Conservation (phyloP, 2,797 vertebrate species). For the Melanotaenia maccullochi region DNA sequence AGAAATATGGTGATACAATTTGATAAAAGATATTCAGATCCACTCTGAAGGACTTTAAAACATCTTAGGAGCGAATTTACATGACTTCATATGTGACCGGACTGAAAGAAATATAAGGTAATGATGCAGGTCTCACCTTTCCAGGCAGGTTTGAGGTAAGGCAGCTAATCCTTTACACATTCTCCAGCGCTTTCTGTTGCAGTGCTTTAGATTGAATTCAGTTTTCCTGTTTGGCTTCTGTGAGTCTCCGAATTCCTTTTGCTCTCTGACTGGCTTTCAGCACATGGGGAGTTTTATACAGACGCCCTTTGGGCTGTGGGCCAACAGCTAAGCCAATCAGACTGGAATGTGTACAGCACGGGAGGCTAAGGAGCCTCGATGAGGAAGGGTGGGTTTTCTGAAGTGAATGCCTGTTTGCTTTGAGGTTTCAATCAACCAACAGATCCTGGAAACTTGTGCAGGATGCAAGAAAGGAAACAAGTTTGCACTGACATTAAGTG, state of each 20-base stretch:
- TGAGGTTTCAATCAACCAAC: constrained; percentile 47
- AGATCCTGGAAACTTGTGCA: constrained; percentile 10
- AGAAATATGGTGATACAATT: neutral
- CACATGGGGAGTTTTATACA: constrained; percentile 76
- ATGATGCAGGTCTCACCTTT: constrained; percentile 84
- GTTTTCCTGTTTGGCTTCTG: constrained; percentile 23
- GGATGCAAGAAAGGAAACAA: constrained; percentile 25
- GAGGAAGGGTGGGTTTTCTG: constrained; percentile 54
- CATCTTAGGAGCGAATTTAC: neutral
- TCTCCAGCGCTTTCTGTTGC: constrained; percentile 68
- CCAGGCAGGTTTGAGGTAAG: constrained; percentile 90
- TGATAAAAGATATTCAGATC: neutral
- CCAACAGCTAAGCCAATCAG: constrained; percentile 84
- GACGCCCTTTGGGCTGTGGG: constrained; percentile 75
- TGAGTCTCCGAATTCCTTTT: constrained; percentile 42
- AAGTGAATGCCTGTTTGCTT: constrained; percentile 50
- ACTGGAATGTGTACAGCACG: constrained; percentile 65
- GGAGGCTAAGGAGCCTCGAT: constrained; percentile 22
- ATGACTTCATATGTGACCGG: neutral
- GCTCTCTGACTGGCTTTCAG: constrained; percentile 74
- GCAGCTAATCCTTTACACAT: constrained; percentile 96
- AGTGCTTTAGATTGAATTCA: constrained; percentile 40
- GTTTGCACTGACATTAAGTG: neutral
- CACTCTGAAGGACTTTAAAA: neutral
- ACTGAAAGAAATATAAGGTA: neutral